phyloP scores from a whole-genome alignment of 2,113 vertebrate genomes.

The Hydropotes inermis region DNA sequence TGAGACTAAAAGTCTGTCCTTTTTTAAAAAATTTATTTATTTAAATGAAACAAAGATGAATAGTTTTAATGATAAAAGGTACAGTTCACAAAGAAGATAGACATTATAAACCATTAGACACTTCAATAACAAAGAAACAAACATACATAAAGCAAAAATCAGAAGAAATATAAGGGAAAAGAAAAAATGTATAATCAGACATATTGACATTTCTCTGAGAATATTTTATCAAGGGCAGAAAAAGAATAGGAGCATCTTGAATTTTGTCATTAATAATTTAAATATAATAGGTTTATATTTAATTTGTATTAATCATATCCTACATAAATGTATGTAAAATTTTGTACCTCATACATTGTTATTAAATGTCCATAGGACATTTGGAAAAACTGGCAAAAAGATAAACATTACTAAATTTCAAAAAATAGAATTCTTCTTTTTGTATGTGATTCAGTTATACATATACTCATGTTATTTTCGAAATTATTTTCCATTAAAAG shows the following conservation, averaged over 20 bases:
- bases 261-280: not conserved
- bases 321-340: not conserved
- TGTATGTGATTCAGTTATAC: not conserved
- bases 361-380: not conserved
- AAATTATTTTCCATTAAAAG: not conserved
- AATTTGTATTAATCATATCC: not conserved
- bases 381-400: not conserved
- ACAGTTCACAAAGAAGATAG: not conserved
- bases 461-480: not conserved
- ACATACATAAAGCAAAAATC: not conserved
- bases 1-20: not conserved
- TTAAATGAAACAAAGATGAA: not conserved
- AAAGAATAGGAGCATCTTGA: not conserved
- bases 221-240: not conserved
- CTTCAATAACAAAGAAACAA: not conserved
- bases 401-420: not conserved
- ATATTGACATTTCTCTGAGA: not conserved
- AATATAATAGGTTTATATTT: not conserved
- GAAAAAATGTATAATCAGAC: not conserved
- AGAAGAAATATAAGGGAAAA: not conserved
- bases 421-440: not conserved
- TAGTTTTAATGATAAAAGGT: not conserved
- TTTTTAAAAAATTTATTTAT: not conserved
- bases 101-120: not conserved
- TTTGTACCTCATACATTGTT: not conserved